Percentiles rank a stretch among this genome's conserved stretches.
Conservation (phyloP, 2,888 invertebrate genomes). For the Atrina japonica region DNA sequence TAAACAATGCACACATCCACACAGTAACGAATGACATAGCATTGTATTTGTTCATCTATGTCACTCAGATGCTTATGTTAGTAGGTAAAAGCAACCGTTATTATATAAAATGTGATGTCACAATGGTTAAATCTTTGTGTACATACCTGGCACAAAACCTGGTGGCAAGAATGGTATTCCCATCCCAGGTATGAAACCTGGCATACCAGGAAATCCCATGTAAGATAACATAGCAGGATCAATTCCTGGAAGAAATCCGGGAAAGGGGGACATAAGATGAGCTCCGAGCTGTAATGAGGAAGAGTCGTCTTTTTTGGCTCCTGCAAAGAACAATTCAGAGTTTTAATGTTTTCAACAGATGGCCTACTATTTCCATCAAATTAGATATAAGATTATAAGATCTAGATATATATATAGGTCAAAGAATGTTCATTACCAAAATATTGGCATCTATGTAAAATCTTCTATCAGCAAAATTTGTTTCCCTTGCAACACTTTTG, state of each 20-base stretch:
- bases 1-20: too few relatives aligned
- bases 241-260: conserved; percentile 69
- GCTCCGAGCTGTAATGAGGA: conserved; percentile 6
- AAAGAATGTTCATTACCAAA: too few relatives aligned
- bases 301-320: conserved; percentile 42
- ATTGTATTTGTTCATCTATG: too few relatives aligned
- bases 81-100: too few relatives aligned
- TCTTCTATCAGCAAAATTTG: too few relatives aligned
- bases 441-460: too few relatives aligned
- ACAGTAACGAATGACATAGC: too few relatives aligned
- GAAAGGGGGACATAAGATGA: conserved; percentile 70
- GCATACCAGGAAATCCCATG: conserved; percentile 81
- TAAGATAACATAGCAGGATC: conserved; percentile 79
- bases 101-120: too few relatives aligned
- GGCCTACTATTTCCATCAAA: background rate
- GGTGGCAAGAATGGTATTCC: conserved; percentile 83
- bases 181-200: conserved; percentile 79
- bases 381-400: background rate
- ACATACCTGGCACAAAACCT: conserved; percentile 78
- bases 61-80: too few relatives aligned
- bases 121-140: too few relatives aligned
- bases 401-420: too few relatives aligned
- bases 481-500: too few relatives aligned
- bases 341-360: background rate
- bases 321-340: conserved; percentile 11